Conservation (phyloP, 2,797 vertebrate genomes). For the Tarsius wallacei region DNA sequence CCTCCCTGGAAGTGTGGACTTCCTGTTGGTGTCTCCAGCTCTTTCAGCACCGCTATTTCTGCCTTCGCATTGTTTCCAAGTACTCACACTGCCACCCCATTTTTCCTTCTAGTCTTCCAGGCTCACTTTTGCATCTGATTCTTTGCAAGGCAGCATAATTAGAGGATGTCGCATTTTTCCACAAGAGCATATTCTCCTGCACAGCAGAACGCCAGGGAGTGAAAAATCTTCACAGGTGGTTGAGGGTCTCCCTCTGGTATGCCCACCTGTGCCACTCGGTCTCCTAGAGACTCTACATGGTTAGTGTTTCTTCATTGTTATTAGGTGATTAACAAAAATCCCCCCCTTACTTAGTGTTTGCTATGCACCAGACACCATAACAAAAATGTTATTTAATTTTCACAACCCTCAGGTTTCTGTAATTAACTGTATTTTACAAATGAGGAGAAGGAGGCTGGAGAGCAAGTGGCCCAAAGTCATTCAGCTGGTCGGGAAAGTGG, state of each 20-base stretch:
- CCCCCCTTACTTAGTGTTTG: slow-evolving; percentile 30
- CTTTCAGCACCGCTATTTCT: slow-evolving; percentile 34
- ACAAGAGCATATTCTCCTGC: neutral
- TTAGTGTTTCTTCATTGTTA: slow-evolving; percentile 45
- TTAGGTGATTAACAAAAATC: slow-evolving; percentile 54
- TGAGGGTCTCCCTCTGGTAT: neutral
- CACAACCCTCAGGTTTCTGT: neutral
- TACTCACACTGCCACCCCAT: neutral
- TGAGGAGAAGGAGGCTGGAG: neutral
- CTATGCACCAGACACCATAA: neutral
- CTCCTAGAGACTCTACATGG: neutral
- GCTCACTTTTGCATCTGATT: slow-evolving; percentile 39
- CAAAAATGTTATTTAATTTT: slow-evolving; percentile 53
- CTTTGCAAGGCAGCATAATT: slow-evolving; percentile 70
- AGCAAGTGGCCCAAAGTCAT: neutral
- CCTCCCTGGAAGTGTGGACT: slow-evolving; percentile 35
- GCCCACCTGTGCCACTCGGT: neutral
- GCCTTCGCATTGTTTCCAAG: slow-evolving; percentile 49
- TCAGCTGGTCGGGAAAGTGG: neutral
- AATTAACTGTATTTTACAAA: slow-evolving; percentile 35
- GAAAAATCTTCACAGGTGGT: neutral
- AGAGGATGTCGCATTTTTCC: slow-evolving; percentile 59
- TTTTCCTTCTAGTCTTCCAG: slow-evolving; percentile 11
- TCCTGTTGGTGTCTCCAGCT: slow-evolving; percentile 1
- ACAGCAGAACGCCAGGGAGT: neutral